Conservation (phyloP, 2,888 invertebrate species). For the Saturnia japonica region DNA sequence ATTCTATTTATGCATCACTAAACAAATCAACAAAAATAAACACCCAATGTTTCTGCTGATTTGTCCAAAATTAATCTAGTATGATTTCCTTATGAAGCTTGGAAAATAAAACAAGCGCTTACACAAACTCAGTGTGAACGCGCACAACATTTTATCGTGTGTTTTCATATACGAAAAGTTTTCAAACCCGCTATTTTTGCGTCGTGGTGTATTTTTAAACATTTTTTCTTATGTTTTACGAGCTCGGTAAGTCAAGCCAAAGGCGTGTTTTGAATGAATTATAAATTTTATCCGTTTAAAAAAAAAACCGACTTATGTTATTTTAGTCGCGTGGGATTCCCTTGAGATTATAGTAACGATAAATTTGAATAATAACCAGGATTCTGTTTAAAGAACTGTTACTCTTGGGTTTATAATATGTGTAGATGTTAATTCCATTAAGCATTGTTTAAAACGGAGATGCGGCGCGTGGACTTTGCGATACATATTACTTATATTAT, state of each 20-base stretch:
- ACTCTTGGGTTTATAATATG: background rate
- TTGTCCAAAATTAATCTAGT: background rate
- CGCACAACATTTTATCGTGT: constrained; percentile 4
- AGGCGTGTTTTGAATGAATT: constrained; percentile 19
- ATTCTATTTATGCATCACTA: background rate
- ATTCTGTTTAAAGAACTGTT: background rate
- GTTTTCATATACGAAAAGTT: constrained; percentile 16
- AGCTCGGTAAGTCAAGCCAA: constrained; percentile 17
- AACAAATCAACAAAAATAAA: background rate
- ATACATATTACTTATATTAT: background rate
- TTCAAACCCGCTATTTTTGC: constrained; percentile 20
- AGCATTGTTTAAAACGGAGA: background rate
- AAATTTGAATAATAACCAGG: background rate
- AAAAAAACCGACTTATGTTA: constrained; percentile 6
- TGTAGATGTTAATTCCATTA: background rate
- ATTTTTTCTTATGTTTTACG: constrained; percentile 18
- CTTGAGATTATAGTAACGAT: constrained; percentile 11
- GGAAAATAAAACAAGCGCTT: background rate
- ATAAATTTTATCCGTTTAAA: constrained; percentile 7
- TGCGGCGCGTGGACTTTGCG: background rate
- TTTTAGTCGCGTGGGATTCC: constrained; percentile 12
- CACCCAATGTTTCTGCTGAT: background rate
- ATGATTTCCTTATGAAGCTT: background rate
- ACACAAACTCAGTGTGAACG: background rate
- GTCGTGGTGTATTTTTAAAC: constrained; percentile 20